These are phyloP conservation scores for Psittacula echo DNA, from an alignment of 2,797 vertebrate genomes.

Conservation along the genomic window DNA sequence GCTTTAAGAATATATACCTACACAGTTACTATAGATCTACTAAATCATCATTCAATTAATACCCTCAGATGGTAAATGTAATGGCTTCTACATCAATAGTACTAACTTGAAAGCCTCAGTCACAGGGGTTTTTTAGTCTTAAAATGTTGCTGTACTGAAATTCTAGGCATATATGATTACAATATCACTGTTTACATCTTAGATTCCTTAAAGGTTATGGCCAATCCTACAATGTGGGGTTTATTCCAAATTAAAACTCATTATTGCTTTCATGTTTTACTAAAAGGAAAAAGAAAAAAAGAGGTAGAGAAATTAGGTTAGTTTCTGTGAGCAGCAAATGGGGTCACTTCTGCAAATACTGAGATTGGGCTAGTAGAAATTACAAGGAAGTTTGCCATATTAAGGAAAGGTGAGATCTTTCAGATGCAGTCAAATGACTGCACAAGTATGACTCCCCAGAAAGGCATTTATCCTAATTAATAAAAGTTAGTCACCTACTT, in stretches of 20 bases:
- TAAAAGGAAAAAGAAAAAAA: background rate
- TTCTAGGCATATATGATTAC: background rate
- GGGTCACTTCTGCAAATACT: background rate
- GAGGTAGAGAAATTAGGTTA: background rate
- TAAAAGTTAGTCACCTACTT: slow-evolving; percentile 43
- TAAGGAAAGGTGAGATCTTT: background rate
- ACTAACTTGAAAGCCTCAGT: background rate
- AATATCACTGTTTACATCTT: background rate
- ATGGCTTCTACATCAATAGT: background rate
- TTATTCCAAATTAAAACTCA: background rate
- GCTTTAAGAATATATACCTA: background rate
- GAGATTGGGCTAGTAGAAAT: background rate
- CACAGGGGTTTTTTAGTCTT: background rate
- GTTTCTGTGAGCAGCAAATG: background rate
- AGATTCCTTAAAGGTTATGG: background rate
- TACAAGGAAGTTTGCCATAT: background rate
- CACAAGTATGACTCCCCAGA: slow-evolving; percentile 14
- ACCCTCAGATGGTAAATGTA: slow-evolving; percentile 26
- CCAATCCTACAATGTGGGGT: background rate
- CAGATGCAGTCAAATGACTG: background rate
- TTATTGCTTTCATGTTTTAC: background rate
- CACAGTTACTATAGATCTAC: background rate
- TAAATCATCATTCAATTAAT: background rate
- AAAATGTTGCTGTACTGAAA: background rate
- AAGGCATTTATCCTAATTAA: slow-evolving; percentile 43